Evolutionary conservation across 2,797 vertebrate genomes (phyloP).

Genomic region (Coreius guichenoti): DNA sequence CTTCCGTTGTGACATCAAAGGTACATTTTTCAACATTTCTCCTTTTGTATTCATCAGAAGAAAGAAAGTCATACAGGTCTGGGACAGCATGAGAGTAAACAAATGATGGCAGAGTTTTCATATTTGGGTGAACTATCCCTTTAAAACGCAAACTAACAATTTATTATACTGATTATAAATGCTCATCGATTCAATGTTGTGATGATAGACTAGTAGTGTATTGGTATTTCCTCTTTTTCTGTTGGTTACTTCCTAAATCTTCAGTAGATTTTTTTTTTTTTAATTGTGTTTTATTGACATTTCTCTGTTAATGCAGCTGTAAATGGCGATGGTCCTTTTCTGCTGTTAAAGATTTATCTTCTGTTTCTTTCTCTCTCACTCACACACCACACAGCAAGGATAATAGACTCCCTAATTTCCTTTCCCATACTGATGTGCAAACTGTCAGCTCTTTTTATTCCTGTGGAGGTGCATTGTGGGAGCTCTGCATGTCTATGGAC

Average conservation of each 20-base stretch:
- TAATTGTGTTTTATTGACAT: background rate
- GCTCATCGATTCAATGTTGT: constrained; percentile 1
- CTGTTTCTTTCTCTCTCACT: background rate
- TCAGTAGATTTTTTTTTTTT: background rate
- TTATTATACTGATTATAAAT: background rate
- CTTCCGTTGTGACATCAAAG: background rate
- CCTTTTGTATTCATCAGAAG: background rate
- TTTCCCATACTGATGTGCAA: constrained; percentile 17
- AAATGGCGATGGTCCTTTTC: constrained; percentile 9
- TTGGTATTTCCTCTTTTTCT: constrained; percentile 7
- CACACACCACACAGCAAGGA: background rate
- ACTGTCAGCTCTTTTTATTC: constrained; percentile 23
- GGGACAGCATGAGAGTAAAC: background rate
- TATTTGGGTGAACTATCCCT: background rate
- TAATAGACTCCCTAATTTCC: constrained; percentile 16
- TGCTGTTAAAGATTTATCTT: constrained; percentile 8
- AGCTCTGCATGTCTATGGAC: background rate
- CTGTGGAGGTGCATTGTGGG: constrained; percentile 5
- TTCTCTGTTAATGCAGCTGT: background rate
- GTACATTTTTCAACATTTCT: background rate
- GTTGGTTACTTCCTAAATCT: constrained; percentile 7
- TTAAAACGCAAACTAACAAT: constrained; percentile 28
- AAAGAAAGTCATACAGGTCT: background rate
- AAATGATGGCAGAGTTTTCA: background rate
- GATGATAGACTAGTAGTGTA: constrained; percentile 5